phyloP scores from a whole-genome alignment of 2,797 vertebrate species.

The Karalla daura region DNA sequence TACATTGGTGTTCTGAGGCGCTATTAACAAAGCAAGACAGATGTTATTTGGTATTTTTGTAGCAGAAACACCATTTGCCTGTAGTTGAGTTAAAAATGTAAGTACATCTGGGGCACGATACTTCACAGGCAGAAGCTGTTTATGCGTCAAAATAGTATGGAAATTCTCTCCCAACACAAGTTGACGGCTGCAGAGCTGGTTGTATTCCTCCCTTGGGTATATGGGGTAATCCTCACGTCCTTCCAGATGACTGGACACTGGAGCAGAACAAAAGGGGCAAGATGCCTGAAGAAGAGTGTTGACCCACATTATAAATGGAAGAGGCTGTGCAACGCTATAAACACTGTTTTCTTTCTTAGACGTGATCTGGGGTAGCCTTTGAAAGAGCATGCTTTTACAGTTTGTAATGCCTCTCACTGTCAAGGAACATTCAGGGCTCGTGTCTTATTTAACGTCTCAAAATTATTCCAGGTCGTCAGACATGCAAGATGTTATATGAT shows the following conservation, averaged over 20 bases:
- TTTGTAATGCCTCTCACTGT: slow-evolving; percentile 2
- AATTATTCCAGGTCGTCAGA: background rate
- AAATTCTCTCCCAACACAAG: background rate
- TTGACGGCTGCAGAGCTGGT: slow-evolving; percentile 10
- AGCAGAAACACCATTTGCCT: too few relatives aligned
- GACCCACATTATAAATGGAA: slow-evolving; percentile 33
- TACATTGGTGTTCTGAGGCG: too few relatives aligned
- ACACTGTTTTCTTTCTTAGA: slow-evolving; percentile 3
- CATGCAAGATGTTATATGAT: too few relatives aligned
- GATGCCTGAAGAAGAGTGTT: slow-evolving; percentile 15
- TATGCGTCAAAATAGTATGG: background rate
- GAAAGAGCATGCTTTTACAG: background rate
- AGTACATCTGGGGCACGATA: background rate
- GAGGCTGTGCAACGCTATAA: slow-evolving; percentile 1
- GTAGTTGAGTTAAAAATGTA: background rate
- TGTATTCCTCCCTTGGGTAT: slow-evolving; percentile 15
- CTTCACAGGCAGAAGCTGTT: background rate
- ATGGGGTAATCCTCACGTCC: slow-evolving; percentile 22
- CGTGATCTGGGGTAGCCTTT: background rate
- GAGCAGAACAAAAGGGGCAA: slow-evolving; percentile 26
- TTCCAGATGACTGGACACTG: slow-evolving; percentile 45
- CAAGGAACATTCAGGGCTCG: slow-evolving; percentile 7
- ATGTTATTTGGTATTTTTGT: background rate
- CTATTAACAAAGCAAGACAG: background rate
- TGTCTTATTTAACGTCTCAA: background rate